These are phyloP conservation scores for Patella depressa DNA, from an alignment of 2,888 invertebrate species.

Conservation along the genomic window DNA sequence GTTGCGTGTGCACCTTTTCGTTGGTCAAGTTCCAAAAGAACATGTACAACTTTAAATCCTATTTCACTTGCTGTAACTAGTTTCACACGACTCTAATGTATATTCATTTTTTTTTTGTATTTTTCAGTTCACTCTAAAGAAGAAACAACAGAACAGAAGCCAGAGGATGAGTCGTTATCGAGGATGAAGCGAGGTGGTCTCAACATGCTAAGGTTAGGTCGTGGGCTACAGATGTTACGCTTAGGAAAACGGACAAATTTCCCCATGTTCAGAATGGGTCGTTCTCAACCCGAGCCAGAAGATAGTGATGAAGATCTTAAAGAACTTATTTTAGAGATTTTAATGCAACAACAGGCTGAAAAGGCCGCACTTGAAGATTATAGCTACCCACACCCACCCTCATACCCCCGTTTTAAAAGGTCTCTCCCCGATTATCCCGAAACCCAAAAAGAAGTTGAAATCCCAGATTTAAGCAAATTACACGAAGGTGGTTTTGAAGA, in stretches of 20 bases:
- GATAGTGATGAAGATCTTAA: constrained; percentile 16
- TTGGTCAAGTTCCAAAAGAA: too few species aligned
- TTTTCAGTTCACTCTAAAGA: constrained; percentile 12
- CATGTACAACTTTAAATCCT: too few species aligned
- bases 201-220: constrained; percentile 50
- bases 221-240: constrained; percentile 57
- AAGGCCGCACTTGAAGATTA: neutral
- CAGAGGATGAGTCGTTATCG: constrained; percentile 31
- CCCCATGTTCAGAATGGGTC: constrained; percentile 48
- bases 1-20: too few species aligned
- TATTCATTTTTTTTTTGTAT: neutral
- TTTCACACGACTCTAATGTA: neutral
- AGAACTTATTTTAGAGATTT: constrained; percentile 18
- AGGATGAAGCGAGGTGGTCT: constrained; percentile 46
- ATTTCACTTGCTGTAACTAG: too few species aligned
- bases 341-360: neutral
- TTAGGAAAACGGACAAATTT: constrained; percentile 51
- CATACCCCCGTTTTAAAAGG: neutral
- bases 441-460: neutral
- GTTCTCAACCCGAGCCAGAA: constrained; percentile 24
- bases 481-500: constrained; percentile 5
- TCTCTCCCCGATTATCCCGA: neutral
- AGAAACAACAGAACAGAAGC: constrained; percentile 11
- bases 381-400: neutral
- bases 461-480: neutral